Evolutionary conservation across 2,888 invertebrate species (phyloP), one percentile per base, ranked within the genome.

Genomic region (Noctua comes): DNA sequence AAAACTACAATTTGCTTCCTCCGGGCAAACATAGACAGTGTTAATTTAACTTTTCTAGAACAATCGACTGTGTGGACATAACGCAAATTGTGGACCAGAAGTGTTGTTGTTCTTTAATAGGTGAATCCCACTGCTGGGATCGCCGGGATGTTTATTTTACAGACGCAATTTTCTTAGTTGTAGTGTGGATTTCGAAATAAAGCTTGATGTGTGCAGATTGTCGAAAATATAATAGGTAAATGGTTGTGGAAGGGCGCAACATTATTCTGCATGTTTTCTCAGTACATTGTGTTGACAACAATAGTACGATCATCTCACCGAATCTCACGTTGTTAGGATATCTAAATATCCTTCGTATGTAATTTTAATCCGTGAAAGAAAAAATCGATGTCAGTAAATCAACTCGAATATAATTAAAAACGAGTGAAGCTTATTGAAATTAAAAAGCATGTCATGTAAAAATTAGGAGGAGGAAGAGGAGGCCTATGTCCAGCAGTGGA

Each of bases 21-120:
- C 68, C 13, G 48, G 13, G 57, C 64, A 59, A 71, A 59, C 64
- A 81, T 36, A 64, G 31, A 68, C 65, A 65, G 57, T 21, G 65
- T 78, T 82, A 85, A 87, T 87, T 76, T 82, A 87, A 87, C 82
- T 86, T 86, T 87, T 82, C 82, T 69, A 79, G 75, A 62, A 77
- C 85, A 73, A 77, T 77, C 73, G 70, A 71, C 77, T 40, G 76
- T 64, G 74, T 77, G 73, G 59, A 68, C 71, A 71, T 65, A 48
- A 74, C 73, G 51, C 71, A 79, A 76, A 85, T 48, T 72, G 74
- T 73, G 74, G 24, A 40, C 75, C 64, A n/a, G 69, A 74, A 78
- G 72, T 84, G 71, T 66, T 86, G 74, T 84, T 84, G 74, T 86
- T 86, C 78, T 82, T 84, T 75, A 73, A 85, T 84, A 66, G 76